Evolutionary conservation across 2,113 vertebrate species (phyloP).

Genomic region (Tenrec ecaudatus): DNA sequence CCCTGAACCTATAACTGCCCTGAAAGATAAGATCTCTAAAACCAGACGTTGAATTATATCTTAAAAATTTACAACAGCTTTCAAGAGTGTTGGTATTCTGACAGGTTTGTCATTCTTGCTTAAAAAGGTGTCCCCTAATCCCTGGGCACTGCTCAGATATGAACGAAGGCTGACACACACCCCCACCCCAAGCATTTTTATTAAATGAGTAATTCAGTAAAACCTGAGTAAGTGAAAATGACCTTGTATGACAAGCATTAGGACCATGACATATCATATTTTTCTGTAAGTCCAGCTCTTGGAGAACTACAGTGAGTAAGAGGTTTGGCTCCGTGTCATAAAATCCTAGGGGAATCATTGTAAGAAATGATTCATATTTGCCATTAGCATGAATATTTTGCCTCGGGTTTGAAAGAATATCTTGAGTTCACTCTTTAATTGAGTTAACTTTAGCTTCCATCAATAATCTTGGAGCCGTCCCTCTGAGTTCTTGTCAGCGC

Average conservation of each 20-base stretch:
- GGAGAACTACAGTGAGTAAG: constrained; percentile 1
- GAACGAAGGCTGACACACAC: not conserved
- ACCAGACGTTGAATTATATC: not conserved
- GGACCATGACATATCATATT: not conserved
- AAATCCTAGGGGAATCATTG: constrained; percentile 2
- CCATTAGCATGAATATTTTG: constrained; percentile 19
- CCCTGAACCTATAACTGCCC: not conserved
- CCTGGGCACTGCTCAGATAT: not conserved
- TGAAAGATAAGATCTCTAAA: not conserved
- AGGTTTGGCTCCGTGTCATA: constrained; percentile 29
- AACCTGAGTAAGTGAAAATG: not conserved
- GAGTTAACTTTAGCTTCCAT: not conserved
- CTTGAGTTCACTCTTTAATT: constrained; percentile 5
- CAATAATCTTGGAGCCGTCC: not conserved
- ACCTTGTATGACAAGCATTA: constrained; percentile 4
- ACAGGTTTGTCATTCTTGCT: not conserved
- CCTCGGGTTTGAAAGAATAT: constrained; percentile 35
- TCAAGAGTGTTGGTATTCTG: not conserved
- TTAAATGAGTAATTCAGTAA: not conserved
- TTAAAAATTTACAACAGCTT: not conserved
- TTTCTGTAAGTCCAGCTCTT: not conserved
- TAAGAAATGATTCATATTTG: constrained; percentile 46
- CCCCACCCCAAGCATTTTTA: too few species aligned
- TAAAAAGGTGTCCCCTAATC: not conserved
- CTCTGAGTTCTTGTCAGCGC: not conserved